Evolutionary conservation across 2,888 invertebrate species (phyloP), one percentile per base, ranked within the genome.

Genomic region (Thymelicus sylvestris): DNA sequence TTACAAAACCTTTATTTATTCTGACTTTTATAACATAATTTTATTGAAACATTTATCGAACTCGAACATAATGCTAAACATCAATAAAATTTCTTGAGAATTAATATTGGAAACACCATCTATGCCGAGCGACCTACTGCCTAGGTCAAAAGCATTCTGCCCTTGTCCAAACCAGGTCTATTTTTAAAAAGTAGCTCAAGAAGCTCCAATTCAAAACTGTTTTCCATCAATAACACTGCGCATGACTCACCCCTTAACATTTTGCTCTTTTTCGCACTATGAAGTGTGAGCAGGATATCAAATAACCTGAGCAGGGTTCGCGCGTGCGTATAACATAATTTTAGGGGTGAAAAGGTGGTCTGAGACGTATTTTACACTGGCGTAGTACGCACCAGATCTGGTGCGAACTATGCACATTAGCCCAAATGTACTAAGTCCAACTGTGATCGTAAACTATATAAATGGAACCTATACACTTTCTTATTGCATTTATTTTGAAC

Each of bases 141-240:
- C 59, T 70, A 61, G 48, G 70, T 70, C 59, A 66, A 52, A 48
- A 70, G 65, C 50, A 55, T 10, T 6, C 70, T 65, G 64, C 64
- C 59, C 59, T 60, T 65, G 31, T 38, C 50, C 60, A 60, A 50
- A 65, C 63, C 62, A 31, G 48, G 50, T 70, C 70, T 71, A 71
- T 71, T 66, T 71, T 71, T 71, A 70, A 70, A 70, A 70, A 66
- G 70, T 65, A 61, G 70, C 65, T 70, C 70, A 66, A 70, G 70
- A 70, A 70, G 70, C 39, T 70, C 59, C 64, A 61, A 70, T 66
- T 66, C 70, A 70, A 60, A 70, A 60, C 65, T 31, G 65, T 70
- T 52, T 82, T 86, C 81, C 83, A 86, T 93, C 93, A 90, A 93
- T 93, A 93, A 86, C 86, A 90, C 83, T 88, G 92, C 93, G 93